Evolutionary conservation across 2,888 invertebrate genomes (phyloP).

Genomic region (Andricus quercusramuli): DNA sequence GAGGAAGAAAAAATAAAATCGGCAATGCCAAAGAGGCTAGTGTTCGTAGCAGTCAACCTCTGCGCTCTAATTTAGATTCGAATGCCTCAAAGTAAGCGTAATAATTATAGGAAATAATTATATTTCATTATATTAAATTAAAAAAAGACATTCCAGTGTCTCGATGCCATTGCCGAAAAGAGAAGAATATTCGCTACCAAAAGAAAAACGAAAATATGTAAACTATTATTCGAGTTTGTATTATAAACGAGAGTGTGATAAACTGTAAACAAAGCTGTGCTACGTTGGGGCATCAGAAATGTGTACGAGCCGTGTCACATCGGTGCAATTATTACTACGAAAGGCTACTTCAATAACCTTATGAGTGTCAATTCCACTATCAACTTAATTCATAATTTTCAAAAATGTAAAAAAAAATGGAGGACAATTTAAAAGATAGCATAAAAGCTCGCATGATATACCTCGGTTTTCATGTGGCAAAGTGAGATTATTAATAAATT

Average conservation of each 20-base stretch:
- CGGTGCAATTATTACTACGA: constrained; percentile 76
- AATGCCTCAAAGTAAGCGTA: constrained; percentile 59
- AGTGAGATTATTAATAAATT: constrained; percentile 82
- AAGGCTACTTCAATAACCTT: constrained; percentile 77
- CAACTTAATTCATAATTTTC: constrained; percentile 74
- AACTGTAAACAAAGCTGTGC: constrained; percentile 39
- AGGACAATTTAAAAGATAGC: constrained; percentile 56
- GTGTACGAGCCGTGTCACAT: constrained; percentile 70
- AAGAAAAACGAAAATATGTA: constrained; percentile 9
- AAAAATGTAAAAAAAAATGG: constrained; percentile 62
- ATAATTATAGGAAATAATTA: constrained; percentile 49
- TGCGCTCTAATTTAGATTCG: constrained; percentile 50
- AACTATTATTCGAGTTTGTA: constrained; percentile 36
- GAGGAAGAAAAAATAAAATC: constrained; percentile 44
- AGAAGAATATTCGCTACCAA: constrained; percentile 32
- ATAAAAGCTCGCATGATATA: constrained; percentile 59
- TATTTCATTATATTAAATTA: constrained; percentile 50
- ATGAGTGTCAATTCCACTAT: constrained; percentile 79
- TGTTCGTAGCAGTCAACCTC: constrained; percentile 59
- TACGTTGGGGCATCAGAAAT: constrained; percentile 64
- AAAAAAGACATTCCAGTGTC: constrained; percentile 43
- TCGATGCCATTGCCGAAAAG: constrained; percentile 62
- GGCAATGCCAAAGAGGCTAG: constrained; percentile 57
- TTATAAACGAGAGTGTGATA: constrained; percentile 24
- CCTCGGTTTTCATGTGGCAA: constrained; percentile 79